These are phyloP conservation scores for Iselma pallidipennis DNA, from an alignment of 2,888 invertebrate species.

Conservation along the genomic window DNA sequence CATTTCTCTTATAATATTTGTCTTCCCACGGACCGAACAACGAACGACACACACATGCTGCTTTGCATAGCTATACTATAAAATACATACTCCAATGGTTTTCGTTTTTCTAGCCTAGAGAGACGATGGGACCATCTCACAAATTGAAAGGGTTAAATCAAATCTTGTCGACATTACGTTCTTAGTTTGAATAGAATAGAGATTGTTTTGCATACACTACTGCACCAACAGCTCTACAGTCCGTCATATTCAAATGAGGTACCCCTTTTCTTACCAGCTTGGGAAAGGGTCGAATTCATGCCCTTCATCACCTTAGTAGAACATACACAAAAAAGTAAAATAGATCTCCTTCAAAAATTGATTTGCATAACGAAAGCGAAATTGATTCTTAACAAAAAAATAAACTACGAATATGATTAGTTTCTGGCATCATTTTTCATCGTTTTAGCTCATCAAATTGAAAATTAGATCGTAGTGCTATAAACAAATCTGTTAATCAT, in stretches of 20 bases:
- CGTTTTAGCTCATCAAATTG: no score
- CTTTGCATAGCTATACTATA: constrained; percentile 20
- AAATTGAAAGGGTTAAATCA: constrained; percentile 24
- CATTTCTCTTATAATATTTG: constrained; percentile 20
- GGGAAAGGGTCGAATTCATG: not conserved
- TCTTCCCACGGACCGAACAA: constrained; percentile 24
- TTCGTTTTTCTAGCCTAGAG: not conserved
- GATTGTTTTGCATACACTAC: constrained; percentile 22
- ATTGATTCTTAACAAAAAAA: not conserved
- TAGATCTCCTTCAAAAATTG: not conserved
- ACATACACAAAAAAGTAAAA: not conserved
- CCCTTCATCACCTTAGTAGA: not conserved
- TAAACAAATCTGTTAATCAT: no score
- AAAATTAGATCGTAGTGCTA: no score
- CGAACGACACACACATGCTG: not conserved
- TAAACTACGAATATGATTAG: not conserved
- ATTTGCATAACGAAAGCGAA: not conserved
- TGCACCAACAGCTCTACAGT: not conserved
- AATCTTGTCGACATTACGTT: constrained; percentile 11
- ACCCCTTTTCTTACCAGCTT: not conserved
- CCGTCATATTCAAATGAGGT: constrained; percentile 1
- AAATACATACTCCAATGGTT: not conserved
- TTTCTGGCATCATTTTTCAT: no score
- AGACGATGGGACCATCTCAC: constrained; percentile 4
- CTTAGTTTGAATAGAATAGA: constrained; percentile 19